Evolutionary conservation across 2,888 invertebrate species (phyloP).

Genomic region (Oxyscelio sp.): DNA sequence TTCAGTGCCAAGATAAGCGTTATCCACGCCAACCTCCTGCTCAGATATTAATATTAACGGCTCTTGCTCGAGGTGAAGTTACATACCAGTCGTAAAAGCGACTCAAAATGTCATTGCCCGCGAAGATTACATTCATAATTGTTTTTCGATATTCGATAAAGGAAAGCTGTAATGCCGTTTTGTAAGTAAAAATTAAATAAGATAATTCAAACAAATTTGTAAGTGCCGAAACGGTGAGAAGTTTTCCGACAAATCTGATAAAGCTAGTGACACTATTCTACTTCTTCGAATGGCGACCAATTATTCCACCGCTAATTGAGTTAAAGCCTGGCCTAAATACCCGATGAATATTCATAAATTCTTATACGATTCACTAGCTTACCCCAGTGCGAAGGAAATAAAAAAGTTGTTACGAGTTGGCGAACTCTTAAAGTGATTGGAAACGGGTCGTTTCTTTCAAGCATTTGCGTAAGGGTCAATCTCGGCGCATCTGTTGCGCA

Average conservation of each 20-base stretch:
- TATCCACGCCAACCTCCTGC: slow-evolving; percentile 82
- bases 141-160: slow-evolving; percentile 36
- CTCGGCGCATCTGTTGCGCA: slow-evolving; percentile 41
- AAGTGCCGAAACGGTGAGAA: too few species aligned
- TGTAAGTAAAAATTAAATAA: neutral
- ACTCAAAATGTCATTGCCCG: slow-evolving; percentile 79
- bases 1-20: slow-evolving; percentile 86
- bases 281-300: slow-evolving; percentile 37
- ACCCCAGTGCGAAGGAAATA: slow-evolving; percentile 68
- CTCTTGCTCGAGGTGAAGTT: slow-evolving; percentile 78
- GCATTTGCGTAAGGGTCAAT: slow-evolving; percentile 22
- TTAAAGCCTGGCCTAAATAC: slow-evolving; percentile 84
- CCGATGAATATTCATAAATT: slow-evolving; percentile 85
- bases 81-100: slow-evolving; percentile 81
- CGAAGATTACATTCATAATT: slow-evolving; percentile 81
- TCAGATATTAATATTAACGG: slow-evolving; percentile 87
- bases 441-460: slow-evolving; percentile 77
- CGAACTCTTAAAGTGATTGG: slow-evolving; percentile 79
- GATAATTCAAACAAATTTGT: neutral
- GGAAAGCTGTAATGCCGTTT: too few species aligned
- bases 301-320: slow-evolving; percentile 85
- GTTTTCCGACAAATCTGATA: too few species aligned
- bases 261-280: too few species aligned
- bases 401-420: slow-evolving; percentile 81
- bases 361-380: slow-evolving; percentile 28